Evolutionary conservation across 1,140 invertebrate species (phyloP).

Genomic region (Andricus grossulariae): DNA sequence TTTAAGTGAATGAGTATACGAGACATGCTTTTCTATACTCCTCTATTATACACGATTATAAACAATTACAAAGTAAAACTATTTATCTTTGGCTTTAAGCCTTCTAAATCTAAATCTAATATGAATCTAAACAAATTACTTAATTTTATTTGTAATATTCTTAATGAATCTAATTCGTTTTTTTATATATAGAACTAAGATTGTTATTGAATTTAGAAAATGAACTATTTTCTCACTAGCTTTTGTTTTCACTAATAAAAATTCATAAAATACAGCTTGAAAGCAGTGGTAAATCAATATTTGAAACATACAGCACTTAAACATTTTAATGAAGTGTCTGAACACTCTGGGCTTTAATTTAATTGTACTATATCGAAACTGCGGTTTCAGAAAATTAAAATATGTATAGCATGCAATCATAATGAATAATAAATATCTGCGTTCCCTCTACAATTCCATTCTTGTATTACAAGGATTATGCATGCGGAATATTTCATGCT

Average conservation of each 20-base stretch:
- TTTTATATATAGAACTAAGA: too few relatives aligned
- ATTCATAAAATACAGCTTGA: neutral
- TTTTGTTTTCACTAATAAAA: too few relatives aligned
- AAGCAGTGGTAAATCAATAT: neutral
- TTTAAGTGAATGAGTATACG: neutral
- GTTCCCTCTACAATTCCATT: neutral
- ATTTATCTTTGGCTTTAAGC: too few relatives aligned
- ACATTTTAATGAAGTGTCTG: neutral
- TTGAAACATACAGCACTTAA: neutral
- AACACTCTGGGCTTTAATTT: slow-evolving; percentile 5
- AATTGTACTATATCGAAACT: slow-evolving; percentile 7
- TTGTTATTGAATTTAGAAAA: too few relatives aligned
- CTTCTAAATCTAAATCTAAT: too few relatives aligned
- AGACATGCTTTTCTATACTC: neutral
- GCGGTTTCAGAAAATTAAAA: slow-evolving; percentile 1
- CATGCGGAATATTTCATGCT: neutral
- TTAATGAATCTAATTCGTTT: too few relatives aligned
- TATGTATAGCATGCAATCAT: slow-evolving; percentile 22
- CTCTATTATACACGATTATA: too few relatives aligned
- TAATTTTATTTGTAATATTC: too few relatives aligned
- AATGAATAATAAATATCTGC: neutral
- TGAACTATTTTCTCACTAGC: too few relatives aligned
- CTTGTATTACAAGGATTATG: slow-evolving; percentile 5
- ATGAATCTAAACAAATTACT: too few relatives aligned
- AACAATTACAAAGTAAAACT: too few relatives aligned